A percentile compares a stretch with the other conserved stretches of the same genome.
phyloP scores from a whole-genome alignment of 2,888 invertebrate species.

The Rhagonycha fulva region DNA sequence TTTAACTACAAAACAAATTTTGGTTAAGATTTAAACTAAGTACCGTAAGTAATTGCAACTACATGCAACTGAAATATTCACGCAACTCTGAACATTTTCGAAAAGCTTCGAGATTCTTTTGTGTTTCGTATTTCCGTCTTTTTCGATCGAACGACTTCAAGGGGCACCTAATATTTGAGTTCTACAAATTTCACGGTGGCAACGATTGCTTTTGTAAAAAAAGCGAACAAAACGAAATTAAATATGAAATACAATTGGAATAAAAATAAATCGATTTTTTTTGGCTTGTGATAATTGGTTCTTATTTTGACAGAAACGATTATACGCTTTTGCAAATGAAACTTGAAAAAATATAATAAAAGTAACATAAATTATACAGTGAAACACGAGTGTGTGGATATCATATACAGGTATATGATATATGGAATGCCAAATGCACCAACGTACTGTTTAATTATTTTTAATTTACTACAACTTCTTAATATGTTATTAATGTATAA shows the following conservation, averaged over 20 bases:
- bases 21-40: not conserved
- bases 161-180: not conserved
- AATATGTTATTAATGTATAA: constrained; percentile 51
- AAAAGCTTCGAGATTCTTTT: not conserved
- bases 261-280: not conserved
- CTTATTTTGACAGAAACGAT: constrained; percentile 21
- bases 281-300: constrained; percentile 16
- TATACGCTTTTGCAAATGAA: constrained; percentile 17
- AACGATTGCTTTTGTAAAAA: not conserved
- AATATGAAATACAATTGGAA: not conserved
- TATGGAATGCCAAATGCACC: constrained; percentile 32
- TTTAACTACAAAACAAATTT: not conserved
- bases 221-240: not conserved
- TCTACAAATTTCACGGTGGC: not conserved
- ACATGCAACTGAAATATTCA: not conserved
- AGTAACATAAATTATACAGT: constrained; percentile 27
- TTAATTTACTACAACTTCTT: constrained; percentile 49
- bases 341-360: constrained; percentile 25
- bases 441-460: constrained; percentile 49
- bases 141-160: not conserved
- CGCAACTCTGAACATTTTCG: not conserved
- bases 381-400: constrained; percentile 21
- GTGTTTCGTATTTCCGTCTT: not conserved
- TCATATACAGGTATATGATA: constrained; percentile 23
- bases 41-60: not conserved